Percentiles rank a stretch among this genome's conserved stretches.
Evolutionary conservation across 2,888 invertebrate genomes (phyloP).

Genomic region (Clusia tigrina): DNA sequence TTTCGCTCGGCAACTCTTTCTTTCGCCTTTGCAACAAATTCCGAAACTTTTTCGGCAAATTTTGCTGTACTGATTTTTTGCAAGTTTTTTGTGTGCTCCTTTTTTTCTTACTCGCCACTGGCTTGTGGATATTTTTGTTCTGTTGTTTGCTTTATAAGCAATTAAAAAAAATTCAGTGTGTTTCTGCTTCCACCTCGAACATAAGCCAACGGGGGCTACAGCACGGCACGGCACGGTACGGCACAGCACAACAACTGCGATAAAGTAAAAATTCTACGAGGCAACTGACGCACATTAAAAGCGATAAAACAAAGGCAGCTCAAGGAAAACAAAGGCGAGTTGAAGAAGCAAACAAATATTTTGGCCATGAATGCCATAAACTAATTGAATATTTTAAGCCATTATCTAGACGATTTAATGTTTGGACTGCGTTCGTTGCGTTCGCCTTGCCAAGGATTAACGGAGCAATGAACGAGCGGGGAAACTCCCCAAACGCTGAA

Average conservation of each 20-base stretch:
- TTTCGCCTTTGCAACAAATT: neutral
- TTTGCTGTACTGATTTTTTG: no score
- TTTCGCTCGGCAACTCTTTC: neutral
- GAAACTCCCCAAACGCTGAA: neutral
- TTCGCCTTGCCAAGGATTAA: neutral
- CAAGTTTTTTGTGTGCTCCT: no score
- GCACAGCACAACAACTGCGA: no score
- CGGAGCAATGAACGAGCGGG: neutral
- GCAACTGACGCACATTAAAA: slow-evolving; percentile 5
- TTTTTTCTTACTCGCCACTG: no score
- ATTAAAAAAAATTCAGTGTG: slow-evolving; percentile 5
- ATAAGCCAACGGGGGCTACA: neutral
- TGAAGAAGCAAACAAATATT: no score
- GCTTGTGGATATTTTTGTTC: no score
- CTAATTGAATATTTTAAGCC: slow-evolving; percentile 53
- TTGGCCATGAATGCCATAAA: no score
- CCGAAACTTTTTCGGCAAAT: no score
- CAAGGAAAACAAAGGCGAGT: no score
- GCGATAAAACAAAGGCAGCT: no score
- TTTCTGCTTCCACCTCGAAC: neutral
- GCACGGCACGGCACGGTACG: no score
- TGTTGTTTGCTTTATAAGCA: neutral
- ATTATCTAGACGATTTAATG: slow-evolving; percentile 50
- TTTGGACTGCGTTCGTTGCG: neutral
- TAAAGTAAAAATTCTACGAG: neutral